Conservation (phyloP, 1,140 invertebrate species). For the Akabosia matsudoensis region DNA sequence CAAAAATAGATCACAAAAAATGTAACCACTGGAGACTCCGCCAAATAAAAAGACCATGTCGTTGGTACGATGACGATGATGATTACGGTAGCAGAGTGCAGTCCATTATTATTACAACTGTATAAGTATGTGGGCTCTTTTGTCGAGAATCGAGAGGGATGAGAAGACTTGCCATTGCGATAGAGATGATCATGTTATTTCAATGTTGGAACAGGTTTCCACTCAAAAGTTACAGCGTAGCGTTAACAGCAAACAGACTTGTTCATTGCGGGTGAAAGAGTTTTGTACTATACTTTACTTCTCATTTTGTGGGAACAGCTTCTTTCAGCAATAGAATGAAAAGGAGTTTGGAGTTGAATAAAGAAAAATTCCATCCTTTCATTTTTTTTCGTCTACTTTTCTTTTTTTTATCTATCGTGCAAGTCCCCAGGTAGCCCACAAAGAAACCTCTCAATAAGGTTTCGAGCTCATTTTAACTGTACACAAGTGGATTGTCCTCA, state of each 20-base stretch:
- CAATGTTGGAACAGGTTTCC: background rate
- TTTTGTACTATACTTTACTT: background rate
- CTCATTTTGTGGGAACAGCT: background rate
- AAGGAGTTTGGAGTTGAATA: background rate
- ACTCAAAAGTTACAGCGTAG: too few species aligned
- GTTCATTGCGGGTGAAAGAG: too few species aligned
- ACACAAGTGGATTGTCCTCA: slow-evolving; percentile 13
- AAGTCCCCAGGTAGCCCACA: background rate
- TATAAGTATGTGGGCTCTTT: too few species aligned
- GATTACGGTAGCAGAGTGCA: background rate
- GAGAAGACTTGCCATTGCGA: background rate
- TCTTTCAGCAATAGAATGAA: background rate
- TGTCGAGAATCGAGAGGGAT: too few species aligned
- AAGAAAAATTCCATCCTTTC: background rate
- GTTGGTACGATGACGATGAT: background rate
- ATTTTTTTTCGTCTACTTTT: slow-evolving; percentile 11
- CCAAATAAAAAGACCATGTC: background rate
- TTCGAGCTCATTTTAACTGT: background rate
- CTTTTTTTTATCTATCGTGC: background rate
- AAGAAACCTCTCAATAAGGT: slow-evolving; percentile 13
- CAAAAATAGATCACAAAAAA: background rate
- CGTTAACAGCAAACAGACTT: too few species aligned
- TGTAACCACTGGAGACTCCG: background rate
- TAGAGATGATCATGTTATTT: background rate
- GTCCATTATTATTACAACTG: background rate